A percentile compares a stretch with the other conserved stretches of the same genome.
phyloP scores from a whole-genome alignment of 2,888 invertebrate genomes.

The Melipona bicolor region DNA sequence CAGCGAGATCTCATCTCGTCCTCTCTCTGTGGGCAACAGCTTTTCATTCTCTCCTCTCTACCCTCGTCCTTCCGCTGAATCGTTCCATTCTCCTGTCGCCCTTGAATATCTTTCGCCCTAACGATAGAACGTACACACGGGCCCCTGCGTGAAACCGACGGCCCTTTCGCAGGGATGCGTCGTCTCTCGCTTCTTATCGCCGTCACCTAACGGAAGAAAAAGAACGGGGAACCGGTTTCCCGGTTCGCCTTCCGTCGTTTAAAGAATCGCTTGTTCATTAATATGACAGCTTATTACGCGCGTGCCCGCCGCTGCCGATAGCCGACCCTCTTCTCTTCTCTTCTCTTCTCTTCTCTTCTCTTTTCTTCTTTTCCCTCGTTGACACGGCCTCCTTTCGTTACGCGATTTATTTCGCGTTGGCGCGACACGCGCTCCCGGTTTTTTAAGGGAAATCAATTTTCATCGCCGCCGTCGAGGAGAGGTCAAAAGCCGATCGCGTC shows the following conservation, averaged over 20 bases:
- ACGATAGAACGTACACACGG: conserved; percentile 57
- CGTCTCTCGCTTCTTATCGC: conserved; percentile 54
- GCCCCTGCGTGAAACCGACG: conserved; percentile 14
- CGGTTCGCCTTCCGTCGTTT: neutral
- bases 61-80: conserved; percentile 20
- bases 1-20: conserved; percentile 56
- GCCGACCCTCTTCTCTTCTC: neutral
- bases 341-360: neutral
- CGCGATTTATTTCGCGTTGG: neutral
- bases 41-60: conserved; percentile 39
- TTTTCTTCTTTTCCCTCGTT: neutral
- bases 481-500: neutral
- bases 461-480: neutral
- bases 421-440: neutral
- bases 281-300: conserved; percentile 54
- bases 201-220: conserved; percentile 34
- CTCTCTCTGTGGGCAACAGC: conserved; percentile 42
- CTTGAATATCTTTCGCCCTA: conserved; percentile 65
- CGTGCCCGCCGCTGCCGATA: neutral
- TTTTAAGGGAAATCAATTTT: neutral
- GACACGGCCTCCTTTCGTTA: neutral
- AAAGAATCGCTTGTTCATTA: conserved; percentile 50
- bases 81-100: conserved; percentile 55
- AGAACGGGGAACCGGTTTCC: conserved; percentile 64
- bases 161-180: conserved; percentile 54